Base-by-base conservation (phyloP, 2,797 vertebrate species). In the Dicrostonyx torquatus region DNA sequence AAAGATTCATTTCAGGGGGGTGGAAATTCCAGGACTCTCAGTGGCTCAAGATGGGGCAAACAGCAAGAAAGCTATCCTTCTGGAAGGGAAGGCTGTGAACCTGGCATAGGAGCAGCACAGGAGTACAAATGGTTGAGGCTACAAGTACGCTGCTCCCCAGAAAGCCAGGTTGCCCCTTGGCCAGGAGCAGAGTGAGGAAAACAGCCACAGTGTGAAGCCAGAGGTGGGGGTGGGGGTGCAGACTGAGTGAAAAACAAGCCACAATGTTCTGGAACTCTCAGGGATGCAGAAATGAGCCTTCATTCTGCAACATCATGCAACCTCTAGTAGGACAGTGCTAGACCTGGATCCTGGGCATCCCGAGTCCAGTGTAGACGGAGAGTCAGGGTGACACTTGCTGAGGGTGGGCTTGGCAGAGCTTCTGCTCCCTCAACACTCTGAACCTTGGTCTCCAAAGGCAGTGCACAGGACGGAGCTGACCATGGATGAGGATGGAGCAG, bases 111-210 rank as follows among this genome's bases (percentile, higher is more conserved):
- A 26, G 18, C 3, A 1, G 26, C 48, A 1, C n/a, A 34, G 10
- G 22, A 68, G 14, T 37, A 37, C 66, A 64, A 4, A 9, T 0
- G 1, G 43, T 20, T 40, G 53, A 40, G 64, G 48, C 22, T 17
- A 62, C 8, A n/a, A n/a, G 37, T 6, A 0, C 0, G 0, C 29
- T n/a, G 15, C 22, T 34, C 50, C 43, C 45, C 12, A 26, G 18
- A 50, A 43, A 34, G 43, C n/a, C 86, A 75, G 34, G 79, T 40
- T 10, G 5, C 48, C 40, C 8, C 8, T 60, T 64, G 31, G 77
- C 2, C 5, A 29, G 6, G 64, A 10, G 14, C 34, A 31, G 26
- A 50, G 29, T 1, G 7, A 43, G 24, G 48, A 76, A 43, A 40
- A 48, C 48, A n/a, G 34, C 34, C 45, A 7, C 37, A 40, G 37